Evolutionary conservation across 2,797 vertebrate species (phyloP), one percentile per base, ranked within the genome.

Genomic region (Sternarchorhynchus goeldii): DNA sequence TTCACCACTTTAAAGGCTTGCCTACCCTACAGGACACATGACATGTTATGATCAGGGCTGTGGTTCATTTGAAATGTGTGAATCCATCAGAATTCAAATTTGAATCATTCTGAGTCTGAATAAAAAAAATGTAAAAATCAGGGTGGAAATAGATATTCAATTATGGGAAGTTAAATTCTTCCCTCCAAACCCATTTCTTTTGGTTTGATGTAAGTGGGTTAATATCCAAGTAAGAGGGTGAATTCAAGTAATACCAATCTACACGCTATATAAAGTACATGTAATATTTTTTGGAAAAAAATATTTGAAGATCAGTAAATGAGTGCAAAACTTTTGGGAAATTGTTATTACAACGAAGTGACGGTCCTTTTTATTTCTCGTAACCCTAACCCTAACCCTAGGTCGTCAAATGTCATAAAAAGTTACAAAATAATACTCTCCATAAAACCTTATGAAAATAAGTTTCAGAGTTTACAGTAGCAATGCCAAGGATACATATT

Each of bases 1-100:
- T 57, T 68, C 34, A 60, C 63, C 70, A 20, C 20, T 73, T 77
- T 73, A 68, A 29, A 36, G 25, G 18, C 55, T 60, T 56, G 25
- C 56, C 21, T n/a, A 63, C 39, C 18, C 31, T 34, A 50, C 25
- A 36, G 0, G n/a, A 21, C 8, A 25, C 17, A 12, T 25, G 8
- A 3, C 45, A 45, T 41, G n/a, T 45, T 21, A n/a, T 17, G n/a
- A 25, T 50, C 34, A 66, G 63, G 34, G 17, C 63, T 66, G 8
- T 16, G n/a, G 20, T 41, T 14, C 21, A 12, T n/a, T 10, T 6
- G 20, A n/a, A 41, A 66, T 41, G 16, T 34, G 62, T 2, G 32
- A 62, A 64, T 50, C 45, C 45, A 50, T 66, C 12, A 5, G 12
- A 41, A 66, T 41, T 20, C 34, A 39, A 66, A 34, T 64, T 18